These are phyloP conservation scores for Chelonia mydas DNA, from an alignment of 2,797 vertebrate genomes.

Conservation along the genomic window DNA sequence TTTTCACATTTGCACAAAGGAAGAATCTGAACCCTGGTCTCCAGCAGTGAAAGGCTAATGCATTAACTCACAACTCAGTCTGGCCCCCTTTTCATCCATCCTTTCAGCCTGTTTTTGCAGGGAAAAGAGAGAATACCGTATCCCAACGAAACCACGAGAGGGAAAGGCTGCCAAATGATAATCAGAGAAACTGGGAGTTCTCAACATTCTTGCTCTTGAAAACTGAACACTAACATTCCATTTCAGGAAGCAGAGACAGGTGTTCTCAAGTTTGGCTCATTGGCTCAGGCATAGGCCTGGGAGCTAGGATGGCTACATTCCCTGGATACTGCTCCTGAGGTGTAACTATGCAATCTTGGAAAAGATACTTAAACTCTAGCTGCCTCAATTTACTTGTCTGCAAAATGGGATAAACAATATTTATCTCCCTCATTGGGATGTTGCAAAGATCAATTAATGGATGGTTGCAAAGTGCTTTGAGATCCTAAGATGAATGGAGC, in stretches of 20 bases:
- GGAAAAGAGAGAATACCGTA: constrained; percentile 26
- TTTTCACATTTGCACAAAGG: constrained; percentile 40
- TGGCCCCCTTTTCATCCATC: constrained; percentile 4
- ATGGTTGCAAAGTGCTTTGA: background rate
- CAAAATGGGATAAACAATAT: background rate
- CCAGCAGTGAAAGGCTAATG: constrained; percentile 20
- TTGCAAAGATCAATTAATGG: background rate
- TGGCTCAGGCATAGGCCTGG: background rate
- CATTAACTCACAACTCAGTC: background rate
- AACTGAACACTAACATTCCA: background rate
- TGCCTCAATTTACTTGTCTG: background rate
- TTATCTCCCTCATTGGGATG: background rate
- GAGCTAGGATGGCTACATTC: background rate
- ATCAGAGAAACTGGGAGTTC: background rate
- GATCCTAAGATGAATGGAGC: background rate
- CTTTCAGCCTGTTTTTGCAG: constrained; percentile 57
- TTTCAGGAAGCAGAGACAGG: fast-evolving
- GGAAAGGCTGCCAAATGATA: constrained; percentile 19
- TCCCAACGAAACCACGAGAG: background rate
- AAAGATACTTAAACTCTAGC: background rate
- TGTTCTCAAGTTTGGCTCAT: background rate
- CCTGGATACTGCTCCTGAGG: fast-evolving
- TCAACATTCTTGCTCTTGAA: fast-evolving
- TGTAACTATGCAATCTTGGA: background rate
- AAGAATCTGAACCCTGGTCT: constrained; percentile 31